A percentile compares a stretch with the other conserved stretches of the same genome.
Evolutionary conservation across 2,797 vertebrate species (phyloP).

Genomic region (Mormyrops boulengeri): DNA sequence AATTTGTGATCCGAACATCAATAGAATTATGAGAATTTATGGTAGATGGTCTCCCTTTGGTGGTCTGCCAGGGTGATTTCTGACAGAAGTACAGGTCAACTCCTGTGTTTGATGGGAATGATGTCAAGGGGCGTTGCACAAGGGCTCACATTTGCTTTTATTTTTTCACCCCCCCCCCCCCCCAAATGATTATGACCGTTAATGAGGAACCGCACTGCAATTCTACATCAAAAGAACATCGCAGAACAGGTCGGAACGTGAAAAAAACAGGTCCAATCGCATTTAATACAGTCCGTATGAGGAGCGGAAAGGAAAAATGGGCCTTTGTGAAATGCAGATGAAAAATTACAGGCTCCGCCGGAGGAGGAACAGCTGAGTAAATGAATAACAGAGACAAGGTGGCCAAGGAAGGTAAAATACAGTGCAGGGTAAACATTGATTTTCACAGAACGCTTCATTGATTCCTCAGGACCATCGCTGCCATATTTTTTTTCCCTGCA

Average conservation of each 20-base stretch:
- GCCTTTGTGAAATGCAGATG: slow-evolving; percentile 4
- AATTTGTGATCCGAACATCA: neutral
- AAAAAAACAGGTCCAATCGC: slow-evolving; percentile 11
- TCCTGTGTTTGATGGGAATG: neutral
- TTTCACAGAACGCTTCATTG: neutral
- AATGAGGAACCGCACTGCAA: neutral
- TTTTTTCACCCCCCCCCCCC: neutral
- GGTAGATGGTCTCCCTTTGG: neutral
- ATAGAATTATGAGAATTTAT: neutral
- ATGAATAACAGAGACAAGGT: slow-evolving; percentile 4
- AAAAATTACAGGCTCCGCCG: neutral
- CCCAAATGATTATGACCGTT: neutral
- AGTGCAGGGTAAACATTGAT: neutral
- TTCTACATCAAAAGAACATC: neutral
- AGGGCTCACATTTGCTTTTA: neutral
- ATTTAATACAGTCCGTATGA: neutral
- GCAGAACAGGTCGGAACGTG: slow-evolving; percentile 12
- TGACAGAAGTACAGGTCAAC: neutral
- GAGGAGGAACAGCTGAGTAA: slow-evolving; percentile 12
- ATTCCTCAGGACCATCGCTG: neutral
- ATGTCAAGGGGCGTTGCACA: neutral
- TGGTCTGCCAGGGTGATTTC: neutral
- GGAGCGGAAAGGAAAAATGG: neutral
- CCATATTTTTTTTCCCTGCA: neutral
- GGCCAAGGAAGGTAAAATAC: slow-evolving; percentile 3